phyloP scores from a whole-genome alignment of 2,888 invertebrate genomes.

The Amphipyra tragopoginis region DNA sequence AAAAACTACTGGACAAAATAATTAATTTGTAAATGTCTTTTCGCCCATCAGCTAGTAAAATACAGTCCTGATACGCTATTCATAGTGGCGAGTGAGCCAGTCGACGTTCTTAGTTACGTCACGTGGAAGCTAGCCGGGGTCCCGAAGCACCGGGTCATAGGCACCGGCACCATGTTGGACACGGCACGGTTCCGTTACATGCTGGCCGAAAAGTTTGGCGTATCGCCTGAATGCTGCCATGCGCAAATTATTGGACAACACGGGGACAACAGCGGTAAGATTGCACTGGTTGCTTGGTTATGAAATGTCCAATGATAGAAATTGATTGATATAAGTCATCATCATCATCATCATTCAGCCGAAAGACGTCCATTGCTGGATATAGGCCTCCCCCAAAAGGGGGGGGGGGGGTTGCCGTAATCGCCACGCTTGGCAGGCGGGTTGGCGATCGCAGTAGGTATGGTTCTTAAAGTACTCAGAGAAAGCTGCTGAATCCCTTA shows the following conservation, averaged over 20 bases:
- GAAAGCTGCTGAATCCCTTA: too few relatives aligned
- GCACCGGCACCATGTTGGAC: constrained; percentile 96
- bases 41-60: constrained; percentile 88
- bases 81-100: constrained; percentile 96
- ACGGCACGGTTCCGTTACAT: constrained; percentile 95
- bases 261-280: constrained; percentile 93
- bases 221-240: constrained; percentile 94
- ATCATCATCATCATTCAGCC: too few relatives aligned
- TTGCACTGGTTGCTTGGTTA: too few relatives aligned
- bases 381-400: too few relatives aligned
- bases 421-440: too few relatives aligned
- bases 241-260: constrained; percentile 97
- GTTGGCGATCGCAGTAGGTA: too few relatives aligned
- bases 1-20: too few relatives aligned
- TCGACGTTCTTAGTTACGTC: constrained; percentile 95
- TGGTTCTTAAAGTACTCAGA: too few relatives aligned
- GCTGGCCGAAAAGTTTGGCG: constrained; percentile 92
- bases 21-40: not conserved
- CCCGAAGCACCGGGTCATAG: constrained; percentile 94
- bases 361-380: too few relatives aligned
- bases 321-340: too few relatives aligned
- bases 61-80: constrained; percentile 95
- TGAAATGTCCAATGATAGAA: too few relatives aligned
- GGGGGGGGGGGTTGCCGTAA: too few relatives aligned
- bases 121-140: constrained; percentile 96